Percentiles rank a stretch among this genome's conserved stretches.
Conservation (phyloP, 2,797 vertebrate species). For the Sebastes goodei region DNA sequence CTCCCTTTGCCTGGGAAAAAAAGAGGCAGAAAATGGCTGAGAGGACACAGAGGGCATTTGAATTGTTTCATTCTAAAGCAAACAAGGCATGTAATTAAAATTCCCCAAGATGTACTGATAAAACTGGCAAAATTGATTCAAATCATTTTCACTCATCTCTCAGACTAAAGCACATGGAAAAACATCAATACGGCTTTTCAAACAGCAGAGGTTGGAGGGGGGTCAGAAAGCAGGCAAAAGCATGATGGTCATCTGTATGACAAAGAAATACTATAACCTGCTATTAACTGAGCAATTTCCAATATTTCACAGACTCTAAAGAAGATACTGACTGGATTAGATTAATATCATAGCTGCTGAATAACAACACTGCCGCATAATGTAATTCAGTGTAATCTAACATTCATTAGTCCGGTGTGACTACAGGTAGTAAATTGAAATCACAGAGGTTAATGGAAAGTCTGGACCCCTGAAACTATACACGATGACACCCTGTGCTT, state of each 20-base stretch:
- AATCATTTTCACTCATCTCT: constrained; percentile 80
- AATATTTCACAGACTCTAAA: constrained; percentile 27
- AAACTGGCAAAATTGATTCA: constrained; percentile 80
- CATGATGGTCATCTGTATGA: constrained; percentile 45
- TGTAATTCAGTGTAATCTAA: constrained; percentile 72
- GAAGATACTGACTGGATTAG: constrained; percentile 45
- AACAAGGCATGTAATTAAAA: constrained; percentile 85
- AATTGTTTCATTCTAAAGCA: constrained; percentile 76
- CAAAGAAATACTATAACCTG: constrained; percentile 32
- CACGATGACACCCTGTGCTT: constrained; percentile 43
- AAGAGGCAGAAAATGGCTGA: constrained; percentile 59
- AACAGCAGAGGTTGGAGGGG: constrained; percentile 42
- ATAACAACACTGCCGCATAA: constrained; percentile 60
- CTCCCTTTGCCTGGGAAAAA: constrained; percentile 30
- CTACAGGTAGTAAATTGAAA: constrained; percentile 77
- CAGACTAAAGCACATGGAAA: constrained; percentile 63
- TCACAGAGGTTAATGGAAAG: constrained; percentile 79
- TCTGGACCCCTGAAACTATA: constrained; percentile 67
- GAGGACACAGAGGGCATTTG: constrained; percentile 76
- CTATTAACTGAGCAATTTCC: constrained; percentile 38
- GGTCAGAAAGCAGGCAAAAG: constrained; percentile 36
- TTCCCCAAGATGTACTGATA: constrained; percentile 79
- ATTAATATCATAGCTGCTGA: constrained; percentile 43
- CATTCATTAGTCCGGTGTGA: constrained; percentile 72
- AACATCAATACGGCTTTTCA: constrained; percentile 78